These are phyloP conservation scores for Actinopyga echinites DNA, from an alignment of 53 echinoderm and acorn worm genomes.

Conservation along the genomic window DNA sequence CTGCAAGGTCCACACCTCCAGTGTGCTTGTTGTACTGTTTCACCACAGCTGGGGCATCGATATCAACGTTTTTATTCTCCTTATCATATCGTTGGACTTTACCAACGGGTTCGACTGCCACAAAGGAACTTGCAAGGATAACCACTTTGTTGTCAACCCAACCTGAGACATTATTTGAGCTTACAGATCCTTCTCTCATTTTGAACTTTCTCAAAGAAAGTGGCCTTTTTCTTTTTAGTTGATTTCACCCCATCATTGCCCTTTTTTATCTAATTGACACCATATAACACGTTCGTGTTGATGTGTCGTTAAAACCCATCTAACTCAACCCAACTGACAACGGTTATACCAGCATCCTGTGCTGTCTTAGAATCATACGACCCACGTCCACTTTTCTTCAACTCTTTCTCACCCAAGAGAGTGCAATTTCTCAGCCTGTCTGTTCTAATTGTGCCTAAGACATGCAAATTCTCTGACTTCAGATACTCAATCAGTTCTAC, in stretches of 20 bases:
- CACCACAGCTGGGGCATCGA: constrained; percentile 9
- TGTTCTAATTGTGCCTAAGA: background rate
- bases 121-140: background rate
- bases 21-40: constrained; percentile 21
- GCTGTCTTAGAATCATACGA: constrained; percentile 6
- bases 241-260: too few species aligned
- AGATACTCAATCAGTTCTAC: constrained; percentile 13
- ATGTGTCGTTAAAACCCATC: too few species aligned
- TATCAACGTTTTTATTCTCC: background rate
- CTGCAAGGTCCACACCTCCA: constrained; percentile 20
- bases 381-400: background rate
- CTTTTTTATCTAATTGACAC: too few species aligned
- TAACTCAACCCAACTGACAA: constrained; percentile 33
- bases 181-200: too few species aligned
- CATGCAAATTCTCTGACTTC: constrained; percentile 6
- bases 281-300: too few species aligned
- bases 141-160: constrained; percentile 21
- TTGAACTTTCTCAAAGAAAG: too few species aligned
- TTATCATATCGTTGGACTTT: constrained; percentile 5
- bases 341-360: constrained; percentile 13
- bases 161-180: too few species aligned
- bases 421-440: background rate
- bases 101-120: constrained; percentile 4
- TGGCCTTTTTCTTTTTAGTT: too few species aligned
- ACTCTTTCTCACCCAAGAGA: constrained; percentile 16